phyloP scores from a whole-genome alignment of 2,888 invertebrate species.

The Andrena praecox region DNA sequence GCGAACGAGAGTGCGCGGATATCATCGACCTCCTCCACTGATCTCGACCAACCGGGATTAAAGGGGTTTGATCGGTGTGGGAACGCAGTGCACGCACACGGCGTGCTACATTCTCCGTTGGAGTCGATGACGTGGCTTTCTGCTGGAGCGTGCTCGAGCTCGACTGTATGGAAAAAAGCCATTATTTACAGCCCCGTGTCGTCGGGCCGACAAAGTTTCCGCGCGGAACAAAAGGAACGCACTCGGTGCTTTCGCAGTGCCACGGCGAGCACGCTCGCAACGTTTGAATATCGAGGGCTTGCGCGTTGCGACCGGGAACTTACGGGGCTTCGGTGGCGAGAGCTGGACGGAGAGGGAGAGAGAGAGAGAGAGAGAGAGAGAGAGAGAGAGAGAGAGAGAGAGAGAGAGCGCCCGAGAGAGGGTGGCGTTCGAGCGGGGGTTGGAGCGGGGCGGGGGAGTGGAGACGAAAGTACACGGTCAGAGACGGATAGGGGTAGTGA shows the following conservation, averaged over 20 bases:
- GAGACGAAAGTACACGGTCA: background rate
- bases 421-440: background rate
- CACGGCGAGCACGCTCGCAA: constrained; percentile 24
- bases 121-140: background rate
- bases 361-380: background rate
- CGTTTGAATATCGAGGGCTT: constrained; percentile 74
- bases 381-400: constrained; percentile 3
- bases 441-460: background rate
- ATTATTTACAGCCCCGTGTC: constrained; percentile 26
- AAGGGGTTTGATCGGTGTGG: background rate
- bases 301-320: constrained; percentile 67
- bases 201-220: constrained; percentile 32
- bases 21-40: constrained; percentile 6
- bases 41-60: constrained; percentile 23
- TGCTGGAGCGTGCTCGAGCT: background rate
- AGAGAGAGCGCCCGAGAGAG: constrained; percentile 3
- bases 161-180: background rate
- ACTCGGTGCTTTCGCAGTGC: constrained; percentile 17
- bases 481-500: background rate
- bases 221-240: constrained; percentile 39
- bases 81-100: background rate
- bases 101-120: too few relatives aligned
- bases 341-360: constrained; percentile 10
- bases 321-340: constrained; percentile 29
- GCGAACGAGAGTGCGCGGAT: background rate